Evolutionary conservation across 2,888 invertebrate genomes (phyloP), one percentile per base, ranked within the genome.

Genomic region (Sminthurides aquaticus): DNA sequence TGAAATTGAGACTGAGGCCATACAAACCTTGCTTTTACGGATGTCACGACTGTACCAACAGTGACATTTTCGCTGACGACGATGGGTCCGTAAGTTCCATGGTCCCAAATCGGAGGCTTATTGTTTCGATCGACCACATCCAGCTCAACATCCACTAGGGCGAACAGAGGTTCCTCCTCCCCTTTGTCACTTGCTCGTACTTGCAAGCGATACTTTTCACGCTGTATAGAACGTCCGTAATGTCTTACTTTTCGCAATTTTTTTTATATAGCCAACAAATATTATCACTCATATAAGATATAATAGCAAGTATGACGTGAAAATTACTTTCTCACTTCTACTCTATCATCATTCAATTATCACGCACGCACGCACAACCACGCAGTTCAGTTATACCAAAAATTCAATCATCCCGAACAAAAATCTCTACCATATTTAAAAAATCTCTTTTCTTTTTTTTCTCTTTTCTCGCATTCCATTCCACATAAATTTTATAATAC

Each of bases 1-100:
- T 5, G 43, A 5, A 34, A 34, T 5, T 34, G 8, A 11, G 43
- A 34, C 15, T 34, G 5, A 34, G 43, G 43, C 43, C 8, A 34
- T 11, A 78, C 77, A 76, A 77, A 80, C 93, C 93, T 92, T 86
- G 94, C 94, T 89, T 93, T 93, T 84, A 94, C 90, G 85, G 91
- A 89, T 85, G 92, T 92, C 87, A 94, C 92, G 87, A 91, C 90
- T 84, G 92, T 92, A 87, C 94, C 93, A 87, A 94, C 91, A 87
- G 92, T 92, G 87, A 93, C 91, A 90, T 94, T 94, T 89, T 95
- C 94, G 87, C 89, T 90, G 87, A 94, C 91, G 88, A 90, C 89
- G 86, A 91, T 91, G 85, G 93, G 93, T 85, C 94, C 92, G 87
- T 94, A 93, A 84, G 91, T 87, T 84, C 86, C 87, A 84, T 86